Evolutionary conservation across 2,888 invertebrate genomes (phyloP).

Genomic region (Scaeva pyrastri): DNA sequence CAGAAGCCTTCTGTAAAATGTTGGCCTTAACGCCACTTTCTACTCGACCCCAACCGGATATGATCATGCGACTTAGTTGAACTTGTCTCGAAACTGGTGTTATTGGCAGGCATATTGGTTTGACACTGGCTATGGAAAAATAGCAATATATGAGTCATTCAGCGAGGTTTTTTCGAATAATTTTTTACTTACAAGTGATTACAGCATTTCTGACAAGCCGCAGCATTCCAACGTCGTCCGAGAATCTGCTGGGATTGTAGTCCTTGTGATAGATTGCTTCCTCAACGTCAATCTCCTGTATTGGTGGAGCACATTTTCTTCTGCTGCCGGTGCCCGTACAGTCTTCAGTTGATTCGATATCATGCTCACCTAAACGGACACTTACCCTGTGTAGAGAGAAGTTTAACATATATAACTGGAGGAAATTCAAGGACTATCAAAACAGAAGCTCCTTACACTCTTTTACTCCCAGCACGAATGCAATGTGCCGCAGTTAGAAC

Average conservation of each 20-base stretch:
- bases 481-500: conserved; percentile 78
- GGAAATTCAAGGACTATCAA: not conserved
- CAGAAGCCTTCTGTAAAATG: conserved; percentile 78
- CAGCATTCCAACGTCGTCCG: conserved; percentile 87
- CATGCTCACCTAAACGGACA: conserved; percentile 84
- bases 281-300: conserved; percentile 82
- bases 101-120: conserved; percentile 81
- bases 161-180: not conserved
- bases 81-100: conserved; percentile 68
- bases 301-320: conserved; percentile 81
- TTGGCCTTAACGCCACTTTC: conserved; percentile 68
- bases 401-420: not conserved
- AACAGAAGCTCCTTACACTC: conserved; percentile 43
- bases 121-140: conserved; percentile 77
- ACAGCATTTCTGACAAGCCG: conserved; percentile 80
- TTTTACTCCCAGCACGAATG: conserved; percentile 41
- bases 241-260: conserved; percentile 82
- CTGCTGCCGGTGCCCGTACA: conserved; percentile 78
- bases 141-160: not conserved
- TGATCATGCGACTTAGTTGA: conserved; percentile 74
- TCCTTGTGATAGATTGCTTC: conserved; percentile 85
- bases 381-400: conserved; percentile 35
- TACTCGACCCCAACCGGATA: conserved; percentile 81
- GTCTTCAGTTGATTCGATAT: conserved; percentile 79
- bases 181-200: conserved; percentile 77